Base-by-base conservation (phyloP, 2,888 invertebrate species). In the Dusona sp. region DNA sequence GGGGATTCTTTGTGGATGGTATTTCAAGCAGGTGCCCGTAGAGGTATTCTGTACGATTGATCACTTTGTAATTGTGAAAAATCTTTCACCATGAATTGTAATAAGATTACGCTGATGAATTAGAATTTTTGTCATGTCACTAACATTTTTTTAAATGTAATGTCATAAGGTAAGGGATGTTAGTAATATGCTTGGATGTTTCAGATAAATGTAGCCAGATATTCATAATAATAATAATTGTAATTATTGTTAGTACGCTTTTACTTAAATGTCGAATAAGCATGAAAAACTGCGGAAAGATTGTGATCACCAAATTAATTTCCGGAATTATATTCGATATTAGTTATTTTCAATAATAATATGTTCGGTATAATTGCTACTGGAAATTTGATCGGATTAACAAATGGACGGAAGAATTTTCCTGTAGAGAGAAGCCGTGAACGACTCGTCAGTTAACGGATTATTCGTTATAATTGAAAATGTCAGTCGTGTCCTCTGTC, bases 381-480 rank as follows among this genome's bases (percentile, higher is more conserved):
- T 86, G 42, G 67, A 61, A 83, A 77, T 86, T 86, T 72, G 57
- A 80, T 79, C 67, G 65, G 82, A 80, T 83, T 80, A 81, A 25
- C 80, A 48, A 45, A 51, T 72, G 80, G 77, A 61, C n/a, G 57
- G 22, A 73, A 73, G 54, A 33, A 68, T 83, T 78, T 61, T 19
- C 4, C 16, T 33, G 9, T 25, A 29, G 22, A 33, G 25, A 19
- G 19, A 42, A 54, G 42, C 48, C 65, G 29, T n/a, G 48, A 72
- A 61, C 83, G 74, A 68, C 67, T 64, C 73, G 61, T 80, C 81
- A 38, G 86, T 81, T 74, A 86, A 72, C 81, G 84, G 86, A 84
- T 86, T 84, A 86, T 86, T 86, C 70, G 84, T 86, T 86, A n/a
- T n/a, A 86, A 86, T 86, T 86, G 86, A 86, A 86, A 84, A 81